phyloP scores from a whole-genome alignment of 2,888 invertebrate genomes.

The Phymatocera aterrima region DNA sequence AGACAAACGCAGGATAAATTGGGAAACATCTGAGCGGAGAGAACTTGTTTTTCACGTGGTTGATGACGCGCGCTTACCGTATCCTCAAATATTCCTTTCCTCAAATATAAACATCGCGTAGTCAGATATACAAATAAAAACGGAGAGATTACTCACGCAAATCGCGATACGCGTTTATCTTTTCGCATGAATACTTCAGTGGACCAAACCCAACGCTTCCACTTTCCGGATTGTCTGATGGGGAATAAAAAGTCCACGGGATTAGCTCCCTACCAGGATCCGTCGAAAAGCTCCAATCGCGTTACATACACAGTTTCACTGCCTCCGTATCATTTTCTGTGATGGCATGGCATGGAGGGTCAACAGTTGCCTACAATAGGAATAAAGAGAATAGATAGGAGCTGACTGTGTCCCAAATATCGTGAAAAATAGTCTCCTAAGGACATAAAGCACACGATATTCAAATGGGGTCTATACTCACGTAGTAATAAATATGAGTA shows the following conservation, averaged over 20 bases:
- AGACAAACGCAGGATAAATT: slow-evolving; percentile 17
- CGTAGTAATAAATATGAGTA: not conserved
- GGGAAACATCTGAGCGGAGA: not conserved
- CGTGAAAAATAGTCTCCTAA: not conserved
- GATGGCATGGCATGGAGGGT: not conserved
- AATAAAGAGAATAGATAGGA: not conserved
- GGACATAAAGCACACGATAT: not conserved
- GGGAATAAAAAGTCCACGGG: slow-evolving; percentile 17
- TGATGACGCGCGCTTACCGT: slow-evolving; percentile 15
- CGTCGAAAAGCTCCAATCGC: slow-evolving; percentile 5
- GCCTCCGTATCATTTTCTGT: not conserved
- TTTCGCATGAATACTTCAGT: not conserved
- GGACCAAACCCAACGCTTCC: not conserved
- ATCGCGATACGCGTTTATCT: slow-evolving; percentile 4
- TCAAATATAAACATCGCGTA: slow-evolving; percentile 1
- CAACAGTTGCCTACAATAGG: not conserved
- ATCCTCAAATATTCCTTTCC: not conserved
- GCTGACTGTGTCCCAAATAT: not conserved
- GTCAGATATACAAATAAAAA: not conserved
- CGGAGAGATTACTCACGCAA: not conserved
- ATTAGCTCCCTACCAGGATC: not conserved
- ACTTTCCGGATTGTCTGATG: slow-evolving; percentile 8
- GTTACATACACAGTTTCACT: slow-evolving; percentile 17
- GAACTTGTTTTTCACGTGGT: not conserved
- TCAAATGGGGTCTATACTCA: not conserved